A percentile compares a stretch with the other conserved stretches of the same genome.
Conservation (phyloP, 2,888 invertebrate genomes). For the Amiota minor region DNA sequence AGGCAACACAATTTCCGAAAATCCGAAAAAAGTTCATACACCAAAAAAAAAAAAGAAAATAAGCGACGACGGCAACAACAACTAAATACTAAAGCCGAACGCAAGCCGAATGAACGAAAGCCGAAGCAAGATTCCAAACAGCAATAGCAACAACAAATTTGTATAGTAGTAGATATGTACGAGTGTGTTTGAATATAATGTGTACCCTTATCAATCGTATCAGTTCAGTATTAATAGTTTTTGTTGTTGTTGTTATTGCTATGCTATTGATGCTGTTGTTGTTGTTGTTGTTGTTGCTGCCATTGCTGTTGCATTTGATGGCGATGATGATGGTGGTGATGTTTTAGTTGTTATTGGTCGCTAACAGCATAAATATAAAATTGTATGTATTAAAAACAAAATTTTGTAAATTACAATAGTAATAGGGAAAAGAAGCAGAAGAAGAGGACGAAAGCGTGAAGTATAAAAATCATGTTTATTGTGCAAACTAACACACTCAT, state of each 20-base stretch:
- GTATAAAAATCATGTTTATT: slow-evolving; percentile 10
- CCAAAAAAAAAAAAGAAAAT: neutral
- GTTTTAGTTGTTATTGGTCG: neutral
- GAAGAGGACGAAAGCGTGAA: slow-evolving; percentile 12
- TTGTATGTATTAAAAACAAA: neutral
- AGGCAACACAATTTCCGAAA: neutral
- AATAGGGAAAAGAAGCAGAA: neutral
- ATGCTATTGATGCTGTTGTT: slow-evolving; percentile 1
- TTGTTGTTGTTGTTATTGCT: neutral
- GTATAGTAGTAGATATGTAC: neutral
- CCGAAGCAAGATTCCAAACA: slow-evolving; percentile 10
- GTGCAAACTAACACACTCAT: slow-evolving; percentile 16
- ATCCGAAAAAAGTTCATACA: neutral
- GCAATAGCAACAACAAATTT: slow-evolving; percentile 31
- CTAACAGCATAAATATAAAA: neutral
- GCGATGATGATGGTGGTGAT: neutral
- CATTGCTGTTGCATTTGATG: neutral
- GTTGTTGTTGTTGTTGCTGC: neutral
- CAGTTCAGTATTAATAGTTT: too few species aligned
- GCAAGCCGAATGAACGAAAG: neutral
- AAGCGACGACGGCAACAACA: neutral
- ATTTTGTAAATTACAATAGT: neutral
- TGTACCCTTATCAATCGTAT: slow-evolving; percentile 5
- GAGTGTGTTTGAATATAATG: neutral
- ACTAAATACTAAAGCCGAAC: neutral